These are phyloP conservation scores for Zaprionus lachaisei DNA, from an alignment of 1,140 invertebrate species.

Conservation along the genomic window DNA sequence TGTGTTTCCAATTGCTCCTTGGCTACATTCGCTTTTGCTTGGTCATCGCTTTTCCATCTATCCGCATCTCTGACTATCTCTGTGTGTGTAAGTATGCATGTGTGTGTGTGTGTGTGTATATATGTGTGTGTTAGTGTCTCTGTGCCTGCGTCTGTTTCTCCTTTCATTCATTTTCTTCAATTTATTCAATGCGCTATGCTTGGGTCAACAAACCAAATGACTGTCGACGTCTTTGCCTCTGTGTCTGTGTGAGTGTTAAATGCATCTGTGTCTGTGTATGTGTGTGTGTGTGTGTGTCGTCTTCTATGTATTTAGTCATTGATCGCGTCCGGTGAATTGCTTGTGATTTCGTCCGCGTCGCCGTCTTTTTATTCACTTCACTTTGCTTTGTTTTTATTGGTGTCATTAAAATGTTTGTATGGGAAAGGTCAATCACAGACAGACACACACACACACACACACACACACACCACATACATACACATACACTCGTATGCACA, in stretches of 20 bases:
- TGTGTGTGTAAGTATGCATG: background rate
- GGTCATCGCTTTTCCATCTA: conserved; percentile 40
- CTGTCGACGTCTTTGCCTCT: conserved; percentile 26
- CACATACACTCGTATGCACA: background rate
- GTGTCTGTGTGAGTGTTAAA: conserved; percentile 3
- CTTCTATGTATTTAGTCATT: conserved; percentile 60
- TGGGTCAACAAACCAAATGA: conserved; percentile 75
- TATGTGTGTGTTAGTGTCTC: conserved; percentile 15
- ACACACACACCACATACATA: conserved; percentile 1
- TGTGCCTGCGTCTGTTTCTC: conserved; percentile 30
- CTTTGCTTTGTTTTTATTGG: conserved; percentile 65
- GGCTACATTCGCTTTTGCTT: conserved; percentile 33
- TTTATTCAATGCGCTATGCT: conserved; percentile 58
- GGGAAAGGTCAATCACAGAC: conserved; percentile 70
- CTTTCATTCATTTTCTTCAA: conserved; percentile 60
- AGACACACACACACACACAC: conserved; percentile 9
- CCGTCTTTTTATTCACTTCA: conserved; percentile 36
- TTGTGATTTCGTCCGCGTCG: conserved; percentile 17
- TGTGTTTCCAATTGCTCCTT: conserved; percentile 38
- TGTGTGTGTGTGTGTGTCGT: conserved; percentile 30
- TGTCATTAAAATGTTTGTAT: conserved; percentile 70
- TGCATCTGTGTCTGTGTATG: conserved; percentile 5
- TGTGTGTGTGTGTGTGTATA: conserved; percentile 6
- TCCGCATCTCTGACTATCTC: conserved; percentile 15
- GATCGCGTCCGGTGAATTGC: conserved; percentile 69